Evolutionary conservation across 2,888 invertebrate species (phyloP).

Genomic region (Chrysolina haemoptera): DNA sequence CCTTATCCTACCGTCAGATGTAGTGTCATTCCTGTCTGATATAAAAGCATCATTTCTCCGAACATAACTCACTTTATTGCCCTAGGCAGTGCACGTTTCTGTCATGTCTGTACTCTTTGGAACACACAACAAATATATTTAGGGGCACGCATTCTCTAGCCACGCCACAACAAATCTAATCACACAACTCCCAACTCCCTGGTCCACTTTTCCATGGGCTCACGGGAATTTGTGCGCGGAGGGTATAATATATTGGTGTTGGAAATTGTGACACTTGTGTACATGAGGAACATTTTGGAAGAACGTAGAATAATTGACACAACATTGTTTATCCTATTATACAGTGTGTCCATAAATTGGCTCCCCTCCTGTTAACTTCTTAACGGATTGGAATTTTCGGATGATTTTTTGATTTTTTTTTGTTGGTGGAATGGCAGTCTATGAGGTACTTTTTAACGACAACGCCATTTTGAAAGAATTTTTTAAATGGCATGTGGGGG

Average conservation of each 20-base stretch:
- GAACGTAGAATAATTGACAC: not conserved
- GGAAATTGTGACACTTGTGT: not conserved
- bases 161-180: constrained; percentile 61
- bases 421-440: too few relatives aligned
- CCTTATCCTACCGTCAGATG: constrained; percentile 10
- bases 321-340: not conserved
- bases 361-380: too few relatives aligned
- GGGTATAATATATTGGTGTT: not conserved
- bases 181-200: constrained; percentile 48
- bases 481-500: too few relatives aligned
- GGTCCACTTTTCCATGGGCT: constrained; percentile 49
- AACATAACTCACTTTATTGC: constrained; percentile 21
- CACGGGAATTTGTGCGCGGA: constrained; percentile 55
- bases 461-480: too few relatives aligned
- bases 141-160: constrained; percentile 48
- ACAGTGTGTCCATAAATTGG: too few relatives aligned
- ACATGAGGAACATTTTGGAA: not conserved
- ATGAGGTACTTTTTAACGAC: too few relatives aligned
- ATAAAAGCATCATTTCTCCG: constrained; percentile 14
- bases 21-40: not conserved
- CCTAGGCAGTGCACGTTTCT: constrained; percentile 44
- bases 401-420: too few relatives aligned
- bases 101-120: constrained; percentile 52
- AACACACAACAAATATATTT: constrained; percentile 58
- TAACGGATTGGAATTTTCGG: too few relatives aligned